Evolutionary conservation across 2,888 invertebrate genomes (phyloP), one percentile per base, ranked within the genome.

Genomic region (Limnephilus rhombicus): DNA sequence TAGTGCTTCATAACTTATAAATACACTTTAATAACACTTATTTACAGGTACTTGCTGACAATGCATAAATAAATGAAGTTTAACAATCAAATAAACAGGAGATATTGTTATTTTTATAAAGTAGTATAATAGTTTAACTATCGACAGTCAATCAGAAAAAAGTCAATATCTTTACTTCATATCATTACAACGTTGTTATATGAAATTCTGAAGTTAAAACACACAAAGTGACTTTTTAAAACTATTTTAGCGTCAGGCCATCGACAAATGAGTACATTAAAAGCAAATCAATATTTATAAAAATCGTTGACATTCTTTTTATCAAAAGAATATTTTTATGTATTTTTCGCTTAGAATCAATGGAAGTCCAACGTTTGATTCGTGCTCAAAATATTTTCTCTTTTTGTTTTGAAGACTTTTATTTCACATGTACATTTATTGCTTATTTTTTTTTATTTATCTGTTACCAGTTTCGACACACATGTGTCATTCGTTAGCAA

Each of bases 1-100:
- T 94, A 95, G 96, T 96, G 96, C 96, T 96, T 89, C 89, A 91
- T 68, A 93, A 92, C 95, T 96, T 95, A 96, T 95, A 95, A 91
- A 91, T 93, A 92, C 45, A 93, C 81, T 91, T 90, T 95, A 95
- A 90, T 89, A 92, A 92, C 41, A 93, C 81, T 91, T 89, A 92
- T 93, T 90, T 93, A 93, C 93, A 93, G 93, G 93, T 93, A 93
- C 93, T 91, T 93, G 92, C 93, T 90, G 93, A 93, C 93, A 89
- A 93, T 91, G 90, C 90, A 18, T 89, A 89, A 91, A 81, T 82
- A 92, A 92, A 68, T 80, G 4, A 53, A 87, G 4, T 53, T 83
- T 83, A 24, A 83, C 86, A 87, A 86, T 83, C 81, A 83, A 87
- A 91, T 41, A n/a, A 83, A 53, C 9, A 13, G 83, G 34, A 90